These are phyloP conservation scores for Kryphioiulus occultus DNA, from an alignment of 2,888 invertebrate genomes.

Conservation along the genomic window DNA sequence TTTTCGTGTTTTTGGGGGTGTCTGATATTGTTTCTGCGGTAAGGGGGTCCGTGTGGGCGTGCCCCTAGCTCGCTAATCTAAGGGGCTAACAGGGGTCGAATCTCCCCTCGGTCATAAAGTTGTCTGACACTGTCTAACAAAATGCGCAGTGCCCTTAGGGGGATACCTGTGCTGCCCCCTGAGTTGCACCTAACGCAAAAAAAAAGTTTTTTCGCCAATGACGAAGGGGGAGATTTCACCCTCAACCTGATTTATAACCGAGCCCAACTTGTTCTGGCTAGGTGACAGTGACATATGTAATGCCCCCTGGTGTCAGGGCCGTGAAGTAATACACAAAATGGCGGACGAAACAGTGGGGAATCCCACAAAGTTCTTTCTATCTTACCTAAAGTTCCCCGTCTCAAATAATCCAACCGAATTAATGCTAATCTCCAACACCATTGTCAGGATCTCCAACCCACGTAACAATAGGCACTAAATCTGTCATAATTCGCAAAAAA, in stretches of 20 bases:
- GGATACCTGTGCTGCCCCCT: constrained; percentile 39
- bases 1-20: neutral
- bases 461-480: constrained; percentile 40
- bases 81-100: constrained; percentile 33
- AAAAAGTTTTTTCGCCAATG: neutral
- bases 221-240: neutral
- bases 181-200: constrained; percentile 15
- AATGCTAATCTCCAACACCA: constrained; percentile 35
- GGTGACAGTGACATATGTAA: constrained; percentile 48
- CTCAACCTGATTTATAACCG: neutral
- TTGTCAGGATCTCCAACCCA: neutral
- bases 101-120: constrained; percentile 38
- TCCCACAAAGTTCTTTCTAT: neutral
- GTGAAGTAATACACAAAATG: constrained; percentile 32
- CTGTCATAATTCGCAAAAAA: neutral
- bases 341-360: neutral
- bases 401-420: neutral
- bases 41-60: constrained; percentile 4
- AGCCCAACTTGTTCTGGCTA: neutral
- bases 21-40: constrained; percentile 18
- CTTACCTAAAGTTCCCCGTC: neutral
- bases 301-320: constrained; percentile 10
- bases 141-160: constrained; percentile 30
- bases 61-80: constrained; percentile 1
- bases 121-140: constrained; percentile 40